A percentile compares a stretch with the other conserved stretches of the same genome.
Conservation (phyloP, 2,888 invertebrate genomes). For the Oscheius sp. region DNA sequence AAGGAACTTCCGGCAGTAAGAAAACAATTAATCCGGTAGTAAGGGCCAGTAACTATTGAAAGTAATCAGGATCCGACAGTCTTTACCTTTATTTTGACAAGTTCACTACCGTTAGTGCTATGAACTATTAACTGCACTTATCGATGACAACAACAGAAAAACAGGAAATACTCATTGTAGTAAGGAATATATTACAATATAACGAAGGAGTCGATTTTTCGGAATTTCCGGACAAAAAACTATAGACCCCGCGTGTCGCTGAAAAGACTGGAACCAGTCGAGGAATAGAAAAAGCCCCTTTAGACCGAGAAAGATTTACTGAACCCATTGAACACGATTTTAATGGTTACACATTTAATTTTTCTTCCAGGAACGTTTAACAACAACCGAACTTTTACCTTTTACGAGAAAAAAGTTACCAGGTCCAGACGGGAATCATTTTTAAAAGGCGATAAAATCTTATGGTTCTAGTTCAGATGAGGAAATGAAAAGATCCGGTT, state of each 20-base stretch:
- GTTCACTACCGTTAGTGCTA: too few relatives aligned
- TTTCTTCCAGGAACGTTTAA: conserved; percentile 14
- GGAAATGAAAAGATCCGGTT: too few relatives aligned
- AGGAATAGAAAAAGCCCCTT: conserved; percentile 13
- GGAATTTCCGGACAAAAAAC: conserved; percentile 26
- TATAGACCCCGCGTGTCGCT: conserved; percentile 22
- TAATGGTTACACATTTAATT: conserved; percentile 9
- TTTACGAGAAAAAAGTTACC: not conserved
- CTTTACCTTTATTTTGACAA: too few relatives aligned
- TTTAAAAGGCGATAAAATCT: not conserved
- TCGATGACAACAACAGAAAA: conserved; percentile 7
- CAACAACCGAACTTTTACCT: not conserved
- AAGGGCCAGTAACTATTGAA: not conserved
- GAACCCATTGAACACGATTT: conserved; percentile 18
- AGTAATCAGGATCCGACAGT: too few relatives aligned
- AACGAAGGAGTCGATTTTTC: conserved; percentile 15
- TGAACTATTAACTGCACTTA: not conserved
- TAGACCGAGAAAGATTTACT: conserved; percentile 31
- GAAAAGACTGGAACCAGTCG: conserved; percentile 33
- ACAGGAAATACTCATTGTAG: not conserved
- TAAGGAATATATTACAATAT: not conserved
- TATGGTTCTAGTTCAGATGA: not conserved
- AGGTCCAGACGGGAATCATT: not conserved
- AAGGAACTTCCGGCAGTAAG: not conserved
- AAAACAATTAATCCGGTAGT: not conserved